Evolutionary conservation across 2,888 invertebrate species (phyloP), one percentile per base, ranked within the genome.

Genomic region (Melikaiella ostensackeni): DNA sequence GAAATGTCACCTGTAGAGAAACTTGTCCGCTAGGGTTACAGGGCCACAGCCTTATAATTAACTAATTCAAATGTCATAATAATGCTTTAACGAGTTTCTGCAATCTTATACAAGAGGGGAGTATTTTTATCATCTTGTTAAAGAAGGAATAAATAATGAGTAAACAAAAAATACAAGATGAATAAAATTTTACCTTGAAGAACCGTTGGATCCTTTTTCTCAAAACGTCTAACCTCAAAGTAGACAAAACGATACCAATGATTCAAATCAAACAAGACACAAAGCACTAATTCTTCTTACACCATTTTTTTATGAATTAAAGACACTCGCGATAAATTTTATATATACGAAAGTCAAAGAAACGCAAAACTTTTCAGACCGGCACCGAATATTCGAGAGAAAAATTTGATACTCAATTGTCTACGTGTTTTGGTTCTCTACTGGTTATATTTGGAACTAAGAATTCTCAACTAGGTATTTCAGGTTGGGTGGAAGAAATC

Each of bases 141-240:
- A 8, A 42, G 7, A 7, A 13, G 8, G 27, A 42, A 30, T 46
- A 30, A 0, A 66, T 46, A 0, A 66, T 8, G 19, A 24, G 46
- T 13, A 0, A 27, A 9, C 19, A 24, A 27, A 42, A 46, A n/a
- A 46, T 46, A 3, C 38, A 21, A 63, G 7, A 27, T 27, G 19
- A 27, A 63, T 21, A 63, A 33, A 35, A 35, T n/a, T 9, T 66
- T 66, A 66, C 46, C 66, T 66, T 66, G 46, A 66, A 66, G 9
- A 38, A n/a, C 27, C 21, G 16, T 42, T 66, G 27, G 46, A 66
- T 66, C 61, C 27, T 61, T 46, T 42, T 27, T 66, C 46, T 19
- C 66, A 8, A 61, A 61, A n/a, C 33, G 7, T 30, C 6, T 66
- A 66, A 66, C 66, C 66, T 66, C 19, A 46, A 66, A 66, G 19